phyloP scores from a whole-genome alignment of 2,888 invertebrate genomes.

The Conistra vaccinii region DNA sequence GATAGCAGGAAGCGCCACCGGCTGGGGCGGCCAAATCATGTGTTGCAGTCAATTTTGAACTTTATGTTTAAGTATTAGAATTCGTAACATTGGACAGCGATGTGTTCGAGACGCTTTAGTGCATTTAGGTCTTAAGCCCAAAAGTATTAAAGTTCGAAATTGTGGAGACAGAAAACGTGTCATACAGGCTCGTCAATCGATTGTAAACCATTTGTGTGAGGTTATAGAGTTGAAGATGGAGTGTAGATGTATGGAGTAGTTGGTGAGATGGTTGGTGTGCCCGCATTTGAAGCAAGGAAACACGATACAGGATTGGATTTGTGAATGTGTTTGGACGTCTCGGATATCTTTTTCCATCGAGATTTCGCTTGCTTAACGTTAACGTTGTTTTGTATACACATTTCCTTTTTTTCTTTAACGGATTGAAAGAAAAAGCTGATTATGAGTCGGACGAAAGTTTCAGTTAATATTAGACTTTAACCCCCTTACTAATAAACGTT shows the following conservation, averaged over 20 bases:
- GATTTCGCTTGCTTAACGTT: constrained; percentile 32
- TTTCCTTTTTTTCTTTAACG: neutral
- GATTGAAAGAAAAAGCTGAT: neutral
- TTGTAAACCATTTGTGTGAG: neutral
- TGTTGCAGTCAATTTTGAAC: constrained; percentile 20
- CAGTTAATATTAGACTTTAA: neutral
- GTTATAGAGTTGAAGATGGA: constrained; percentile 16
- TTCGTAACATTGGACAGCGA: neutral
- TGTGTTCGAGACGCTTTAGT: neutral
- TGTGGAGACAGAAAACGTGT: neutral
- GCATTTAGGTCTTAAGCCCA: neutral
- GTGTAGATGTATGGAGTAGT: neutral
- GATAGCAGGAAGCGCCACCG: constrained; percentile 68
- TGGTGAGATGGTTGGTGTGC: constrained; percentile 11
- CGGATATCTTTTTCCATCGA: constrained; percentile 51
- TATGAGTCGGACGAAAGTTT: neutral
- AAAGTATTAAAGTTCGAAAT: constrained; percentile 20
- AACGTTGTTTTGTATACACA: neutral
- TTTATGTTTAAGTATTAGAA: neutral
- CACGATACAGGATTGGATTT: constrained; percentile 70
- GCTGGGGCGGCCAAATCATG: constrained; percentile 4
- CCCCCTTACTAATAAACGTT: too few species aligned
- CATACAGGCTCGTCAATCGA: neutral
- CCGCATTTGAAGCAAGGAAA: constrained; percentile 64
- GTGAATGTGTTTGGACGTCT: constrained; percentile 67